Evolutionary conservation across 2,113 vertebrate species (phyloP), one percentile per base, ranked within the genome.

Genomic region (Tretioscincus oriximinensis): DNA sequence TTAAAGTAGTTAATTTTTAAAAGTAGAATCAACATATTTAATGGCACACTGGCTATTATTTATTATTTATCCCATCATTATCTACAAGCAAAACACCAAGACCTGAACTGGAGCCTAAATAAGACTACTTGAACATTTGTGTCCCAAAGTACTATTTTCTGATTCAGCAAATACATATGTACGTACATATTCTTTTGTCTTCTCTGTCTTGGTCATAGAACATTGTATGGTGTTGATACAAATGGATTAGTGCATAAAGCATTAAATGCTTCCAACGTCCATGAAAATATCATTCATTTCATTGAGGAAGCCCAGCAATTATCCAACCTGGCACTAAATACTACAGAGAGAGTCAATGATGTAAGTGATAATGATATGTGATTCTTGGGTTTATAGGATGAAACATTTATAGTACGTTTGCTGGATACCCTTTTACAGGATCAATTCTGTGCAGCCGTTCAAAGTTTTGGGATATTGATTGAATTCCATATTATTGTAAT

Each of bases 241-340:
- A 98, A 98, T 8, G 97, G 98, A 29, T 94, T 98, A 73, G 97
- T 99, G 9, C 97, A 98, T 93, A 98, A 95, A 86, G 98, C 98
- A 83, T 92, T 99, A 77, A 96, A 96, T 49, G 98, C 98, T 20
- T 98, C 97, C 24, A 99, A 97, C 5, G 97, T 96, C 31, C 97
- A 99, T 85, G 97, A 97, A 92, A 99, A 98, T 80, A 99, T 99
- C 0, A 93, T 95, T 26, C 94, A 95, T 87, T 97, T 96, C 78
- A 83, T 97, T 0, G 88, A 92, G 1, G 95, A 98, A 41, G 97
- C 97, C 80, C 95, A 97, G 45, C 92, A 96, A 90, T 97, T 94
- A 26, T 95, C 96, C 3, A 75, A 92, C 76, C 84, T 94, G 28
- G 95, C 96, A 68, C 68, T 96, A 85, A 96, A 97, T 88, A 90